Percentiles rank a stretch among this genome's conserved stretches.
phyloP scores from a whole-genome alignment of 2,888 invertebrate species.

The Agrotis clavis region DNA sequence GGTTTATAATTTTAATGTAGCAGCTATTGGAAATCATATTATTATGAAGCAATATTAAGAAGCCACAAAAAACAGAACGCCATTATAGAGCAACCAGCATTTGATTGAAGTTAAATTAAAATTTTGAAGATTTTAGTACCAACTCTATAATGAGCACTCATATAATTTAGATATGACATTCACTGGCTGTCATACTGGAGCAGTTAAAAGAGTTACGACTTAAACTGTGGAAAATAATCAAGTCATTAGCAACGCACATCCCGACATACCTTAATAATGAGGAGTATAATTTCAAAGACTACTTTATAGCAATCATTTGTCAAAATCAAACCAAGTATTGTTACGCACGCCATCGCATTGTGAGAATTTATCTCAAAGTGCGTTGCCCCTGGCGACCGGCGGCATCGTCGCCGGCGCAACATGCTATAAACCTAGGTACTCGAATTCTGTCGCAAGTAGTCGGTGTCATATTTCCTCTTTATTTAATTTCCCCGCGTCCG shows the following conservation, averaged over 20 bases:
- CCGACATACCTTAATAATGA: not conserved
- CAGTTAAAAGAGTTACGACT: not conserved
- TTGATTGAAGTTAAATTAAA: not conserved
- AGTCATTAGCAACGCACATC: not conserved
- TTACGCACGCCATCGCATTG: constrained; percentile 12
- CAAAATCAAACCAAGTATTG: constrained; percentile 17
- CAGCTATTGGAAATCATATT: no score
- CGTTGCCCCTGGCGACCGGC: constrained; percentile 68
- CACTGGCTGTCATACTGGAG: not conserved
- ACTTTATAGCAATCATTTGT: constrained; percentile 25
- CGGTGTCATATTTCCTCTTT: constrained; percentile 87
- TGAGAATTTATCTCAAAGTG: constrained; percentile 61
- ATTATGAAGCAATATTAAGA: no score
- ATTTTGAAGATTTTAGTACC: no score
- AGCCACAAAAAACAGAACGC: not conserved
- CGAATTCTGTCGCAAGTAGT: constrained; percentile 74
- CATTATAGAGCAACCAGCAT: no score
- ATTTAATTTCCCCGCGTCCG: constrained; percentile 83
- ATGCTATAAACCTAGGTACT: constrained; percentile 61
- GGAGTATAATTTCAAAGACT: constrained; percentile 16
- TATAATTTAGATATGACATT: no score
- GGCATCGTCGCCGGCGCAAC: constrained; percentile 47
- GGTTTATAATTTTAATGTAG: not conserved
- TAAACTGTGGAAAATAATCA: not conserved
- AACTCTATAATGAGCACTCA: no score